These are phyloP conservation scores for Falco cherrug DNA, from an alignment of 2,797 vertebrate genomes.

Conservation along the genomic window DNA sequence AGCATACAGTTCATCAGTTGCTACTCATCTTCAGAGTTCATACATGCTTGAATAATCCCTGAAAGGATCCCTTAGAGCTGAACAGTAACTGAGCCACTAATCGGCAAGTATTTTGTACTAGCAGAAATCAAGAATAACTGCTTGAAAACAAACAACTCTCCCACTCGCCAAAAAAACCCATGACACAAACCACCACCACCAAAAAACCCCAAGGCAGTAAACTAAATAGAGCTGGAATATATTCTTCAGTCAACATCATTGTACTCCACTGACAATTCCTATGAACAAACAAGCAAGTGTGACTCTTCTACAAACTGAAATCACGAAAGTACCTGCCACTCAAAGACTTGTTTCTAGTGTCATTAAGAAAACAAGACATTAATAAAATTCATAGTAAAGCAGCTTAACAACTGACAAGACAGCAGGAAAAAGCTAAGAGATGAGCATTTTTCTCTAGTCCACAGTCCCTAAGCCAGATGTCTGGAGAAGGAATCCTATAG, in stretches of 20 bases:
- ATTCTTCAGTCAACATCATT: not conserved
- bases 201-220: not conserved
- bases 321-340: not conserved
- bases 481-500: not conserved
- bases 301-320: not conserved
- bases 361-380: not conserved
- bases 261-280: not conserved
- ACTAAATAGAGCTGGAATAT: not conserved
- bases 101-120: not conserved
- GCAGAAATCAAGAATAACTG: not conserved
- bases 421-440: not conserved
- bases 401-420: not conserved
- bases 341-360: not conserved
- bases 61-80: not conserved
- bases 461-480: rapidly evolving
- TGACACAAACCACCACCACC: not conserved
- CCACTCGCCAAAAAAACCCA: not conserved
- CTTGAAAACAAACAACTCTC: not conserved
- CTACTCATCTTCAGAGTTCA: not conserved
- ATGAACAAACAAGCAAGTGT: not conserved
- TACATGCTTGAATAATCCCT: not conserved
- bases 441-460: not conserved
- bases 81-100: not conserved
- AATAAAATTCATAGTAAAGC: not conserved
- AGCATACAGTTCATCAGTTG: not conserved